Percentiles rank a stretch among this genome's conserved stretches.
phyloP scores from a whole-genome alignment of 2,113 vertebrate species.

The Bambusicola thoracicus region DNA sequence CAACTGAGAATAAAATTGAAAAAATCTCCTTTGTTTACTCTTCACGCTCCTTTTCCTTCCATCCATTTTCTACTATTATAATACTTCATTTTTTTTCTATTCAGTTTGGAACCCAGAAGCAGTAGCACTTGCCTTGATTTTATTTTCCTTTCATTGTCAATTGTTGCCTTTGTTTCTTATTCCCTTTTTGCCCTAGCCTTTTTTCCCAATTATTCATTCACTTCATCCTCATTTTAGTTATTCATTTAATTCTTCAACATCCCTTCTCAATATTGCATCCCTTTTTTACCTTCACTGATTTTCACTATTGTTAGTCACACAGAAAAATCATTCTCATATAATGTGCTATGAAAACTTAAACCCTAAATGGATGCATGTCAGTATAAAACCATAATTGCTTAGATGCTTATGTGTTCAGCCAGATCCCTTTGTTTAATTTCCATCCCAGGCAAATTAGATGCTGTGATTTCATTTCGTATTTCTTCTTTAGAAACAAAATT shows the following conservation, averaged over 20 bases:
- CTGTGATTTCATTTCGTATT: background rate
- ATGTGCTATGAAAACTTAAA: background rate
- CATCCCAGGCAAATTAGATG: background rate
- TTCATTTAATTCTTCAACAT: background rate
- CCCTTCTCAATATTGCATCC: background rate
- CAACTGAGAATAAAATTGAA: background rate
- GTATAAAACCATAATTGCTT: background rate
- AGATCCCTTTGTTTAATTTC: background rate
- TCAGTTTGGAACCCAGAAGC: background rate
- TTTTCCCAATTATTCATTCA: background rate
- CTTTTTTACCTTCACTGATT: background rate
- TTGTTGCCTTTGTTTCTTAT: background rate
- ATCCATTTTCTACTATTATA: background rate
- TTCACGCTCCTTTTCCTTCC: background rate
- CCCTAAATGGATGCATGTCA: background rate
- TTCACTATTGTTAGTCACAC: background rate
- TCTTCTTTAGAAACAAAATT: background rate
- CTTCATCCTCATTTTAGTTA: background rate
- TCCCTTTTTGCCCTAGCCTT: background rate
- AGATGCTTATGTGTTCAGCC: background rate
- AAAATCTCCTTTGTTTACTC: background rate
- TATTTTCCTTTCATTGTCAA: background rate
- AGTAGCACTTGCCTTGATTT: background rate
- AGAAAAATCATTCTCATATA: background rate
- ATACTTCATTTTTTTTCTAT: background rate